Percentiles rank a stretch among this genome's conserved stretches.
Evolutionary conservation across 2,113 vertebrate species (phyloP).

Genomic region (Xenotilapia leptura): DNA sequence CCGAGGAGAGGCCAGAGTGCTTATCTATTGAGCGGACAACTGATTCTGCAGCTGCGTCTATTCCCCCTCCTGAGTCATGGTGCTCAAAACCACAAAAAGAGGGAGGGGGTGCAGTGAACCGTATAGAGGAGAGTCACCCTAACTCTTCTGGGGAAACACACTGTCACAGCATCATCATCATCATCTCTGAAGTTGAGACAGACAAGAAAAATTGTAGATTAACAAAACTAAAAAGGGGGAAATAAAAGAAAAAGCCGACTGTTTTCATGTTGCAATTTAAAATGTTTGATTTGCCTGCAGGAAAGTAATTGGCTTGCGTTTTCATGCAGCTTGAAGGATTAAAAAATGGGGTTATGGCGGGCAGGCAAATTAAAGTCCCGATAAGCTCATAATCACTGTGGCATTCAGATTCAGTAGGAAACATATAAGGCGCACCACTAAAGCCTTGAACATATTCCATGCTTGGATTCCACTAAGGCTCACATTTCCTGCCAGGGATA

Average conservation of each 20-base stretch:
- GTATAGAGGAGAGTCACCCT: neutral
- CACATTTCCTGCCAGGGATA: constrained; percentile 1
- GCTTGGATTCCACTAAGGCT: neutral
- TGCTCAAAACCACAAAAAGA: neutral
- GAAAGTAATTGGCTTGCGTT: neutral
- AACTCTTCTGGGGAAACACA: neutral
- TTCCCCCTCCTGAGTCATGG: constrained; percentile 33
- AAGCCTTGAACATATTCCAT: neutral
- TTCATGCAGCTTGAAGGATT: constrained; percentile 25
- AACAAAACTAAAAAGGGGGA: neutral
- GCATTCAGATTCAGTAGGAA: constrained; percentile 27
- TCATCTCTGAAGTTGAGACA: neutral
- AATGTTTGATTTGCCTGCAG: neutral
- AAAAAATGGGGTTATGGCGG: neutral
- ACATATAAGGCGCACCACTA: neutral
- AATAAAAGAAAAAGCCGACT: neutral
- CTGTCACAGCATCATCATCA: neutral
- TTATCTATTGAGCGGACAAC: constrained; percentile 24
- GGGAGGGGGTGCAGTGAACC: neutral
- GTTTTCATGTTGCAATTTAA: neutral
- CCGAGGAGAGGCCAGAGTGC: constrained; percentile 4
- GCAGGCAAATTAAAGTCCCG: constrained; percentile 35
- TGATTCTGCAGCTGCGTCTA: constrained; percentile 24
- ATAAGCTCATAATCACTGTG: constrained; percentile 50
- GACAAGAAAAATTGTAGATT: neutral